Evolutionary conservation across 2,888 invertebrate species (phyloP), one percentile per base, ranked within the genome.

Genomic region (Merodon equestris): DNA sequence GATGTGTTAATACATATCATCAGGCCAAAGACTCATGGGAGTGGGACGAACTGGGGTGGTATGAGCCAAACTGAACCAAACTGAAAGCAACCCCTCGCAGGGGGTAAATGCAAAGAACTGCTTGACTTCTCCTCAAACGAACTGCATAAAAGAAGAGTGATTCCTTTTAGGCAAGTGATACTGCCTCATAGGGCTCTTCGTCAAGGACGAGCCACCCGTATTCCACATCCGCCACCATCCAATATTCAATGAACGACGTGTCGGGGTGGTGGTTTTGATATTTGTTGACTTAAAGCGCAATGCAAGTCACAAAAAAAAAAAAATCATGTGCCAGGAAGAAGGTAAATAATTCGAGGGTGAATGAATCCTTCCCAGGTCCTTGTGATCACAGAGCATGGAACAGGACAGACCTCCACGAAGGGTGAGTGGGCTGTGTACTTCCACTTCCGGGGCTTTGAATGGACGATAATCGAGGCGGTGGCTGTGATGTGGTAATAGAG

Each of bases 271-370:
- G 56, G 36, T 42, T 51, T 47, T 79, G 73, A 73, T 73, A 73
- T 73, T 79, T 68, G 68, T 79, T 79, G 73, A 79, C 79, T 60
- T 53, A 64, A 79, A 79, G 79, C 79, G 73, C 73, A 68, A 68
- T 58, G 47, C 51, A 64, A 57, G 51, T 18, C 9, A 17, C 12
- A 27, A n/a, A 13, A 51, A 60, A 53, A 27, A 56, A 71, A 60
- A 61, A 40, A 57, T 34, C 13, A 27, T 47, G 57, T 51, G 45
- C 56, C 72, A 79, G 68, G 79, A 79, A 79, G 73, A 79, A 73
- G 73, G 79, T 79, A 79, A 79, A 79, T 79, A 79, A 73, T 79
- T 68, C 68, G 73, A 79, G 79, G 79, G 73, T 79, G 73, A 68
- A 73, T 79, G 68, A 53, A 68, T 73, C 73, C 70, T 67, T 68